Evolutionary conservation across 2,113 vertebrate genomes (phyloP), one percentile per base, ranked within the genome.

Genomic region (Nycticorax nycticorax): DNA sequence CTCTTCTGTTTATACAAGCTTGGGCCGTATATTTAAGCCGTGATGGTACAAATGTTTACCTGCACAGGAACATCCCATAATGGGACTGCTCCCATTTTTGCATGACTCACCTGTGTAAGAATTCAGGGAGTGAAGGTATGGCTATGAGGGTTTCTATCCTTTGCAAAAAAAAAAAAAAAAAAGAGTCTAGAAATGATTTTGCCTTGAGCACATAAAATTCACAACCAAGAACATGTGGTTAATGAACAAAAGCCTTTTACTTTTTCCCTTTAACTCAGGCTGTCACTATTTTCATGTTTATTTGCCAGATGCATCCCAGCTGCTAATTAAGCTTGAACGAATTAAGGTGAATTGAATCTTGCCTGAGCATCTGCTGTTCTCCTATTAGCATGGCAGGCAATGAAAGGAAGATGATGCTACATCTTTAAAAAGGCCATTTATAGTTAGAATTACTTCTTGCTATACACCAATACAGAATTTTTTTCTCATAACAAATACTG

Each of bases 271-370:
- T 95, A 96, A 96, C 69, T 95, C 73, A 92, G 95, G 67, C 95
- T 97, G 96, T 97, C 97, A 97, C 91, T 94, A 88, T 97, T 93
- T 97, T 92, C 94, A 94, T 96, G 96, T 98, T 95, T 96, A 97
- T 92, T 95, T 98, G 97, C 97, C 97, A 98, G 95, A 93, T 97
- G 95, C 87, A 96, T 97, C 97, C 95, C 97, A 98, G 97, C 97
- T 98, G 97, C 97, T 98, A 98, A 98, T 98, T 98, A 98, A 98
- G 97, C 97, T 93, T 96, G 96, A 98, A 98, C 95, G 96, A 98
- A 98, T 98, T 98, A 98, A 98, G 97, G 98, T 98, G 97, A 98
- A 98, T 98, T 98, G 97, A 98, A 98, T 98, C 96, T 95, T 97
- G 95, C 96, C 81, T 97, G 92, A 97, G 95, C 97, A 97, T 97